These are phyloP conservation scores for Chaitophorus viminalis DNA, from an alignment of 2,888 invertebrate genomes.

Conservation along the genomic window DNA sequence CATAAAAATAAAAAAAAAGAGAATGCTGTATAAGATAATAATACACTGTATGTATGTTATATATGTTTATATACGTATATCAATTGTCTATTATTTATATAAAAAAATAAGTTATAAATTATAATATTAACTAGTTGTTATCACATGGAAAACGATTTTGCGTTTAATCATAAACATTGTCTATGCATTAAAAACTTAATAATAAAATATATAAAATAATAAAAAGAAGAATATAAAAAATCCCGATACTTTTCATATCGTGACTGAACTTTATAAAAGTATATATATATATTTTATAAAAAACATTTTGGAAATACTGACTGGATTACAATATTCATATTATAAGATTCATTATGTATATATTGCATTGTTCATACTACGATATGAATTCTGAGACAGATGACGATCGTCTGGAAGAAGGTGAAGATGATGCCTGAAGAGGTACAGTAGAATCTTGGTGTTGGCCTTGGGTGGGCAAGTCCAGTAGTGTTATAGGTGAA, in stretches of 20 bases:
- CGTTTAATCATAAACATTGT: slow-evolving; percentile 11
- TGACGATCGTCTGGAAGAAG: slow-evolving; percentile 69
- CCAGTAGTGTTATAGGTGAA: slow-evolving; percentile 76
- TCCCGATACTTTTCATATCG: background rate
- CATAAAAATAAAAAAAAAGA: no score
- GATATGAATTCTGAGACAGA: slow-evolving; percentile 48
- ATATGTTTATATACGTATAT: background rate
- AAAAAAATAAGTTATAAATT: slow-evolving; percentile 23
- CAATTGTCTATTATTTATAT: background rate
- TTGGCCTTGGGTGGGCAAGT: slow-evolving; percentile 71
- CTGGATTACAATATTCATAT: slow-evolving; percentile 33
- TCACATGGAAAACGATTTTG: slow-evolving; percentile 36
- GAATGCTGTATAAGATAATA: background rate
- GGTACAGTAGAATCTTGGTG: slow-evolving; percentile 71
- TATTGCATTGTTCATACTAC: no score
- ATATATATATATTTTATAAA: slow-evolving; percentile 17
- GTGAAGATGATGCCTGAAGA: slow-evolving; percentile 69
- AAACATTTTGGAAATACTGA: slow-evolving; percentile 21
- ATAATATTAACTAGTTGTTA: slow-evolving; percentile 32
- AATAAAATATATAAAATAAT: slow-evolving; percentile 11
- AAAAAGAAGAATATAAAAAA: slow-evolving; percentile 12
- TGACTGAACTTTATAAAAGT: background rate
- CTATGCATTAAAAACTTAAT: slow-evolving; percentile 46
- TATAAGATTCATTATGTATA: background rate
- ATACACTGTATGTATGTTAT: no score